Base-by-base conservation (phyloP, 2,797 vertebrate genomes). In the Sardinella longiceps region DNA sequence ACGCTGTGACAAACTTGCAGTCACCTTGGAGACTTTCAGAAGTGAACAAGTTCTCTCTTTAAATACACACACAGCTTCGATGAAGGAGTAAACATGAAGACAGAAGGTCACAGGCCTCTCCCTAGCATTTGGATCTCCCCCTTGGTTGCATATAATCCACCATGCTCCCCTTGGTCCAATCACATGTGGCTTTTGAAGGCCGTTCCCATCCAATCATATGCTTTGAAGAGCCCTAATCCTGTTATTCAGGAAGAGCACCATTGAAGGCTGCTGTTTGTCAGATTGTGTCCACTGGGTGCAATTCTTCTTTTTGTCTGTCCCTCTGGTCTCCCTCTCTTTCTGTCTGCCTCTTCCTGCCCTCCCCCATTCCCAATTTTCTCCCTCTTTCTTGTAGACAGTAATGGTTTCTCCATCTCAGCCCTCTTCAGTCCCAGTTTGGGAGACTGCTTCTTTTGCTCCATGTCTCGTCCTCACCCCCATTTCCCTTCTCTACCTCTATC, bases 181-280 rank as follows among this genome's bases (percentile, higher is more conserved):
- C 84, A 90, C 87, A 92, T 87, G 88, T 81, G 85, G 90, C 58
- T 90, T 90, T 70, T 70, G 63, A 70, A 70, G 28, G 28, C 10
- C 28, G 14, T 91, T 91, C 89, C 88, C 51, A 91, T 90, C 91
- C 93, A 93, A 93, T 92, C 91, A 87, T 45, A 51, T 89, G 89
- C 94, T 95, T 95, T 95, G 94, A 95, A 94, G 91, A 92, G 89
- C 90, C 86, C 89, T 95, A 95, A 95, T 95, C 94, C 93, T 88
- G 89, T 94, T 92, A 92, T 86, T 90, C 85, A 60, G 85, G 86
- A 89, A 85, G 87, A 88, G 88, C 90, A 90, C 86, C 88, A 91
- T 90, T 92, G 86, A 83, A 80, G 25, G 28, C 87, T 86, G 85
- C 84, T 84, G 89, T 87, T 89, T 88, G 87, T 87, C 83, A 80